A percentile compares a stretch with the other conserved stretches of the same genome.
These are phyloP conservation scores for Stegophylla sp. DNA, from an alignment of 2,888 invertebrate species.

Conservation along the genomic window DNA sequence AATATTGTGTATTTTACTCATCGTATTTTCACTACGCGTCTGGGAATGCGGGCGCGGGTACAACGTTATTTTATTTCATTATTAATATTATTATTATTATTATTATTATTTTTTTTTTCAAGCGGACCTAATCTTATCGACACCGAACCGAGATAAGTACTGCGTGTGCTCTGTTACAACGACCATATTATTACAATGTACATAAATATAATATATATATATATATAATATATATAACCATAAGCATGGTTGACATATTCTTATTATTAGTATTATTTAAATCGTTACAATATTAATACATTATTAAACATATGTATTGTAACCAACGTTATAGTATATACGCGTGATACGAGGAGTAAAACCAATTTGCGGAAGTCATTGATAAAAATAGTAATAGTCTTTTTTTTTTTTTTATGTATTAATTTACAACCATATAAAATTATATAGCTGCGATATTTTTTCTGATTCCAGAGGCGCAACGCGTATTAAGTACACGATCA, in stretches of 20 bases:
- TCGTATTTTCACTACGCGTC: conserved; percentile 47
- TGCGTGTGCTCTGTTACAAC: conserved; percentile 7
- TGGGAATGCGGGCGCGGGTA: conserved; percentile 48
- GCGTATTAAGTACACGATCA: no score
- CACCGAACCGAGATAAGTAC: conserved; percentile 36
- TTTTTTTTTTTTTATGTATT: neutral
- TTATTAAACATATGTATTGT: no score
- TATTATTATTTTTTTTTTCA: no score
- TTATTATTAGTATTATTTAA: neutral
- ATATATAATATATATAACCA: neutral
- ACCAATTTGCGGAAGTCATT: conserved; percentile 24
- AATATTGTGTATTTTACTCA: conserved; percentile 38
- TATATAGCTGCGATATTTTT: no score
- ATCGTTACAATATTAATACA: no score
- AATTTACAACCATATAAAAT: no score
- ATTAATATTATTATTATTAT: no score
- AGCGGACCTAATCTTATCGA: conserved; percentile 53
- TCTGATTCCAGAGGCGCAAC: no score
- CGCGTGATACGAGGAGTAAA: neutral
- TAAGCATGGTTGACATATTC: neutral
- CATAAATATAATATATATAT: no score
- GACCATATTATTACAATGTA: neutral
- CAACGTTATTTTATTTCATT: conserved; percentile 15
- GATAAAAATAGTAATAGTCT: conserved; percentile 27
- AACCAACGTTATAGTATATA: neutral